Base-by-base conservation (phyloP, 2,797 vertebrate species). In the Catharus ustulatus region DNA sequence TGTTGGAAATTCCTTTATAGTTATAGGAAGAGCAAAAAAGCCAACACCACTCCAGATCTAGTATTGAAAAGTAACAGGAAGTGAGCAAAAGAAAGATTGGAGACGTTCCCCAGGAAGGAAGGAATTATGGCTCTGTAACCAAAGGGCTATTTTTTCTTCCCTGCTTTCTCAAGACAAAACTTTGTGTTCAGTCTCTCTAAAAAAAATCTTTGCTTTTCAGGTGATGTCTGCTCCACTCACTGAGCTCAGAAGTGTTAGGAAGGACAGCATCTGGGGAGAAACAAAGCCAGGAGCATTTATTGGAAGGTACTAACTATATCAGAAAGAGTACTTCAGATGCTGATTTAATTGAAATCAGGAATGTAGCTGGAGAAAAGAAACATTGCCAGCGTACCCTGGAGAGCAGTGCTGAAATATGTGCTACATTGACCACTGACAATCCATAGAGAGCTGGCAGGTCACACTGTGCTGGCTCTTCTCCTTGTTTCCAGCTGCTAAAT, bases 401-500 rank as follows among this genome's bases (percentile, higher is more conserved):
- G 95, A 96, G 63, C 74, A 88, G 74, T 68, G 66, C 85, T 94
- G 79, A 95, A 93, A 95, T 91, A 59, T 64, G 76, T 91, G 94
- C 73, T 94, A 78, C 89, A 84, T 88, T 95, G 96, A 93, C 89
- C 95, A 92, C 87, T 86, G 91, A 93, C 85, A 73, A 92, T 96
- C 92, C 94, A 81, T 57, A 94, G 94, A 95, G 93, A 97, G 85
- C 87, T 95, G 85, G 83, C 85, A 93, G 94, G 94, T 96, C 96
- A 96, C 89, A 81, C 82, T 18, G 73, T 58, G 92, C 67, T 95
- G 93, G 85, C 96, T 95, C 80, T 90, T 84, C 88, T 90, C 81
- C 86, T 89, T 84, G 77, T 94, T 95, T 96, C 93, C 89, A 94
- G 69, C 92, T 90, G 89, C 94, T 96, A 95, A 95, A 97, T 95